These are phyloP conservation scores for rabbit (Oryctolagus cuniculus) DNA, from an alignment of 2,113 vertebrate species.

Conservation along the genomic window mOryCun1.1 NC_091439.1:130261001-130261500, in stretches of 20 bases:
- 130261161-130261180: background rate
- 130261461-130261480: background rate
- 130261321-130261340: background rate
- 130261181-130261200: background rate
- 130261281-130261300: background rate
- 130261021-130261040: background rate
- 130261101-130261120: background rate
- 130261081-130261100: background rate
- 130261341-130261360: background rate
- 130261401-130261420: too few relatives aligned
- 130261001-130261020: background rate
- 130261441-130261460: background rate
- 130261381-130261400: too few relatives aligned
- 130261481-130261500: background rate
- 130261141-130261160: too few relatives aligned
- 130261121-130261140: background rate
- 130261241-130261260: too few relatives aligned
- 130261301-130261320: background rate
- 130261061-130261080: background rate
- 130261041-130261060: background rate
- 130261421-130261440: too few relatives aligned
- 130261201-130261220: background rate
- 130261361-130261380: too few relatives aligned
- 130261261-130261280: background rate
- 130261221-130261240: background rate